Conservation (phyloP, 1,140 invertebrate species). For the Episyrphus balteatus region DNA sequence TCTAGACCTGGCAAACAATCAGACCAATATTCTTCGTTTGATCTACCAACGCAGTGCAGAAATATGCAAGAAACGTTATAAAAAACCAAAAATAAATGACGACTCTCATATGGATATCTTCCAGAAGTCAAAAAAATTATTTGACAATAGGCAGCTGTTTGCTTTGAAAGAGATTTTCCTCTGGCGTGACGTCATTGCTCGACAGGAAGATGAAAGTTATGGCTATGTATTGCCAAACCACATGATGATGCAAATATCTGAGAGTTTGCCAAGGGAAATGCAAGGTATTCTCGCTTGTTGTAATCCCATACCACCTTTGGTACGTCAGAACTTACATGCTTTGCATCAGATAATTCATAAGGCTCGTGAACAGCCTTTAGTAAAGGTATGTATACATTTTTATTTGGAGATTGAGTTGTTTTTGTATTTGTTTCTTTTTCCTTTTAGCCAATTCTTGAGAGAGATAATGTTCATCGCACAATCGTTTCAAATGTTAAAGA, state of each 20-base stretch:
- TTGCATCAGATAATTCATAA: slow-evolving; percentile 67
- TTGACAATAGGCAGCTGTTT: slow-evolving; percentile 75
- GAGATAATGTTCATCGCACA: slow-evolving; percentile 38
- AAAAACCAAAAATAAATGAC: slow-evolving; percentile 62
- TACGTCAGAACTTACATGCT: slow-evolving; percentile 61
- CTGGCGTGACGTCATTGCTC: slow-evolving; percentile 81
- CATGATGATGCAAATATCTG: slow-evolving; percentile 84
- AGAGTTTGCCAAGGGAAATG: slow-evolving; percentile 83
- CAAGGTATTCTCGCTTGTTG: slow-evolving; percentile 91
- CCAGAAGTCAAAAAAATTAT: slow-evolving; percentile 63
- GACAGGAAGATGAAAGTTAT: slow-evolving; percentile 82
- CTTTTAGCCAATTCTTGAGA: slow-evolving; percentile 40
- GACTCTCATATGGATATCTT: slow-evolving; percentile 68
- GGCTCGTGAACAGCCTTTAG: slow-evolving; percentile 60
- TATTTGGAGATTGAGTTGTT: slow-evolving; percentile 10
- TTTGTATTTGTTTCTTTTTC: slow-evolving; percentile 3
- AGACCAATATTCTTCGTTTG: slow-evolving; percentile 55
- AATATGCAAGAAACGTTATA: slow-evolving; percentile 65
- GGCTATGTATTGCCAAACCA: slow-evolving; percentile 92
- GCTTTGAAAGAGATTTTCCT: slow-evolving; percentile 72
- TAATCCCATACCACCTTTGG: slow-evolving; percentile 81
- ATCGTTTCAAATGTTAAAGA: slow-evolving; percentile 40
- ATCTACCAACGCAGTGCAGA: slow-evolving; percentile 61
- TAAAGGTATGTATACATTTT: slow-evolving; percentile 42
- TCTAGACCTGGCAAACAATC: slow-evolving; percentile 53